Evolutionary conservation across 2,797 vertebrate genomes (phyloP).

Genomic region (Microhierax caerulescens): DNA sequence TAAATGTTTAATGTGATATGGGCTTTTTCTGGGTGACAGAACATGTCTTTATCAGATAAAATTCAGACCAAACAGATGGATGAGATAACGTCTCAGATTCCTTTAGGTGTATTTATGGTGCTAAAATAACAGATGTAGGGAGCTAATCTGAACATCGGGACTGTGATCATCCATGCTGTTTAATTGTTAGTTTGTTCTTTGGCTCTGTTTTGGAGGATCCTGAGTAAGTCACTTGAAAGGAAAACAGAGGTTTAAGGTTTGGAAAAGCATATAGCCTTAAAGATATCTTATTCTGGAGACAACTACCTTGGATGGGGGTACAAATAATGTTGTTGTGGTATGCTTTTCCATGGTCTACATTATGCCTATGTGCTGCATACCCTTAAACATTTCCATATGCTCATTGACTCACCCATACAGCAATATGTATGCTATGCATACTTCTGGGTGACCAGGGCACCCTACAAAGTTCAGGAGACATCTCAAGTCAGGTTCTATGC

Average conservation of each 20-base stretch:
- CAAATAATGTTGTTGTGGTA: neutral
- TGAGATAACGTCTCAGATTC: neutral
- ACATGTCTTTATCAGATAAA: neutral
- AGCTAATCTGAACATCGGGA: neutral
- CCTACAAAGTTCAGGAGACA: neutral
- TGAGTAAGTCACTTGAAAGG: neutral
- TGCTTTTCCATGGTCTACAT: neutral
- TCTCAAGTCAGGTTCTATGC: neutral
- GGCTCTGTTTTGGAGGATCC: neutral
- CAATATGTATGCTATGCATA: neutral
- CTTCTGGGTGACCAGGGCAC: too few species aligned
- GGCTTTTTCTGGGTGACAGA: neutral
- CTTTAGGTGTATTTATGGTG: neutral
- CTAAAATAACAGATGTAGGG: neutral
- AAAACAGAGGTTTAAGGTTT: neutral
- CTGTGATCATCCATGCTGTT: neutral
- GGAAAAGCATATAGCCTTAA: neutral
- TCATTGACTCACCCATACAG: neutral
- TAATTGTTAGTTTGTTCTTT: neutral
- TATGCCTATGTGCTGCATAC: neutral
- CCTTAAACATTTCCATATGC: neutral
- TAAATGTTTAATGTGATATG: neutral
- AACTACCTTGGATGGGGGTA: neutral
- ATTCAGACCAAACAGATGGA: neutral
- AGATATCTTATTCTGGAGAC: neutral